Evolutionary conservation across 2,797 vertebrate species (phyloP).

Genomic region (Furcifer pardalis): DNA sequence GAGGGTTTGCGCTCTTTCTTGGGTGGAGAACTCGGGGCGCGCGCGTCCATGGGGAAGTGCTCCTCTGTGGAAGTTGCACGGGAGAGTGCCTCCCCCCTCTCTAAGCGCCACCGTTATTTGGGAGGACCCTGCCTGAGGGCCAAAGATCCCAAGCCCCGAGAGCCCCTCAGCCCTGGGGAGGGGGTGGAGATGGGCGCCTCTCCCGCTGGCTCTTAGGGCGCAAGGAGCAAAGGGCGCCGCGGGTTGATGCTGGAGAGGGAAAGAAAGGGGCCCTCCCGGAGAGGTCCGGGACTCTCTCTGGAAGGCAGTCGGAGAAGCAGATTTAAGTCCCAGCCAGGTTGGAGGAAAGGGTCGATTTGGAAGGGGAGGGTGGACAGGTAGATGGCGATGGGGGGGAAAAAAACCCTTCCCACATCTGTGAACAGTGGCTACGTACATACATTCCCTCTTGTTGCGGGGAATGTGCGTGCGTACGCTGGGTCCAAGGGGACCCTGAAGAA

Average conservation of each 20-base stretch:
- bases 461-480: too few species aligned
- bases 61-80: background rate
- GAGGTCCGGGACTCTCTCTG: background rate
- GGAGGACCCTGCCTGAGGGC: background rate
- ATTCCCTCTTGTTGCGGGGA: background rate
- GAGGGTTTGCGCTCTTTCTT: too few species aligned
- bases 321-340: too few species aligned
- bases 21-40: background rate
- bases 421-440: background rate
- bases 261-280: conserved; percentile 14
- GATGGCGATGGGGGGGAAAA: background rate
- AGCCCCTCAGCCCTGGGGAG: background rate
- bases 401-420: background rate
- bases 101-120: background rate
- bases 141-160: background rate
- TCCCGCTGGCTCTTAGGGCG: too few species aligned
- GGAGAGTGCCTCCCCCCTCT: background rate
- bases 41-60: background rate
- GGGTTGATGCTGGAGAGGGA: background rate
- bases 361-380: too few species aligned
- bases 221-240: conserved; percentile 1
- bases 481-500: background rate
- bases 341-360: too few species aligned
- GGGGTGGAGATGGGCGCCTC: background rate
- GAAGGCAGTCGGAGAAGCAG: background rate